Evolutionary conservation across 2,797 vertebrate species (phyloP), one percentile per base, ranked within the genome.

Genomic region (Darevskia mixta): DNA sequence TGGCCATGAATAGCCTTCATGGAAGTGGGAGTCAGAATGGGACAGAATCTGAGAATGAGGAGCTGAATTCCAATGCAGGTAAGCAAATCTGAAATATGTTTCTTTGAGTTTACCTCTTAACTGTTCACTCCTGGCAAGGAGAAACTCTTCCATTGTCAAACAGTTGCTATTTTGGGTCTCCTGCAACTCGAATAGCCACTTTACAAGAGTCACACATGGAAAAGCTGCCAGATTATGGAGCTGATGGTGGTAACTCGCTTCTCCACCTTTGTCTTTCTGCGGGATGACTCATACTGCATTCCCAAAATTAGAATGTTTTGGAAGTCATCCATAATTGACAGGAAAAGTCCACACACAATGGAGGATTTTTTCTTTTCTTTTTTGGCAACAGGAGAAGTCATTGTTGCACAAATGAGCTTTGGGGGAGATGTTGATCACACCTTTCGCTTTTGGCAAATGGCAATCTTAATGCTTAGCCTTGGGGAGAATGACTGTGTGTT

Each of bases 21-120:
- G 98, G 98, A 87, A 97, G 95, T 79, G 97, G 97, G 91, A 97
- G 96, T 95, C 97, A 98, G 89, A 98, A 98, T 49, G 98, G 98
- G 82, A 98, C 98, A 0, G 98, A 99, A 94, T 98, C 98, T 0
- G 98, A 99, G 90, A 98, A 98, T 18, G 98, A 99, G 45, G 98
- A 98, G 93, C 93, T 98, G 41, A 98, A 98, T 96, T 98, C 98
- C 82, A 98, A 98, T 75, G 97, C 98, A 95, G 98, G 98, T 98
- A 80, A 92, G 15, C 0, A 18, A 2, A 9, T 18, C 25, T 77
- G 32, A 73, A 11, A 17, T 32, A 20, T 38, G 13, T 2, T 3
- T 64, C 11, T 55, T 55, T 55, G 49, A 32, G 32, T 43, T 83
- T 69, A 71, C 1, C 0, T 67, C 18, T n/a, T 38, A 29, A 38